phyloP scores from a whole-genome alignment of 2,888 invertebrate genomes.

The Hydrotaea diabolus region DNA sequence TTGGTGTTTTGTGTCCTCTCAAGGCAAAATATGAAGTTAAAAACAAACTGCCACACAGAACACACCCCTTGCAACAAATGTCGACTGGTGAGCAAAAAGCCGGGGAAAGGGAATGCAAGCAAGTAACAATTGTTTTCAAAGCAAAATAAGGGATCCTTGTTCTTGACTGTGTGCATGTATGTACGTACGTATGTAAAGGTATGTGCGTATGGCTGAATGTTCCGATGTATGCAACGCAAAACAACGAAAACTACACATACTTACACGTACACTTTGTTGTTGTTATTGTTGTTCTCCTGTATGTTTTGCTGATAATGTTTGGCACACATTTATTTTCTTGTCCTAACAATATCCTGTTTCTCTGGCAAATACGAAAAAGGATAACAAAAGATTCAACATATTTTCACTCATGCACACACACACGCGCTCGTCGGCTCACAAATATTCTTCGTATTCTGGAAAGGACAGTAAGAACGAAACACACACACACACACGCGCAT shows the following conservation, averaged over 20 bases:
- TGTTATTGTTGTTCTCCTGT: not conserved
- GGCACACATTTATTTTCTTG: constrained; percentile 48
- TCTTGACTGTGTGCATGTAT: not conserved
- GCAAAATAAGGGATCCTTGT: constrained; percentile 25
- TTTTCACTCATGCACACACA: constrained; percentile 22
- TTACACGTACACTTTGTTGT: constrained; percentile 14
- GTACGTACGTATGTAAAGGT: no score
- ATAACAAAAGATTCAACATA: constrained; percentile 54
- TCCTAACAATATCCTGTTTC: constrained; percentile 58
- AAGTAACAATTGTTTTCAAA: constrained; percentile 50
- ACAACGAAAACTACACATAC: not conserved
- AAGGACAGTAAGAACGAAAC: constrained; percentile 39
- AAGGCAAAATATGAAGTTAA: constrained; percentile 12
- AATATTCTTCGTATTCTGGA: constrained; percentile 4
- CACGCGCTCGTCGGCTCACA: constrained; percentile 5
- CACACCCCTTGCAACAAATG: constrained; percentile 34
- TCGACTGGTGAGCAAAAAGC: constrained; percentile 22
- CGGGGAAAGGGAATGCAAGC: not conserved
- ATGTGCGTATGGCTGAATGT: no score
- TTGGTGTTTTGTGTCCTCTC: not conserved
- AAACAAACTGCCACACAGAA: constrained; percentile 11
- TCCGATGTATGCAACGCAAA: not conserved
- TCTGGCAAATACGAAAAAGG: constrained; percentile 16
- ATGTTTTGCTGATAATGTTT: constrained; percentile 37
- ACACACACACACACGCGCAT: not conserved